phyloP scores from a whole-genome alignment of 64 coral and sea anemone species.

The Montipora sp. region DNA sequence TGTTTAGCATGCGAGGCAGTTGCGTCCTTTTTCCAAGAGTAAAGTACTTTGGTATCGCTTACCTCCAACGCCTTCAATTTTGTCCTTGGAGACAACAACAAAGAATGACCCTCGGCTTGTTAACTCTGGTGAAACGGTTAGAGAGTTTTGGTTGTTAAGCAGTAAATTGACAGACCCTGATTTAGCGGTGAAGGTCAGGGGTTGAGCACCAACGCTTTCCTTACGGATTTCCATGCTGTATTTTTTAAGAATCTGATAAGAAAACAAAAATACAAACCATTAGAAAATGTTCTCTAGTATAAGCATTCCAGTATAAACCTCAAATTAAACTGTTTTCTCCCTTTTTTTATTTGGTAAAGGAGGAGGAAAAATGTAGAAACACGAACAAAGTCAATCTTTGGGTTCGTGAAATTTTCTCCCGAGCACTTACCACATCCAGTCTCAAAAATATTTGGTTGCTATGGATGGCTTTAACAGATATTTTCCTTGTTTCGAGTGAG shows the following conservation, averaged over 20 bases:
- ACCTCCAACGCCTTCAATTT: constrained; percentile 24
- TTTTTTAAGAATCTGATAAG: constrained; percentile 56
- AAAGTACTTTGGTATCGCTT: not conserved
- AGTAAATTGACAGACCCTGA: constrained; percentile 35
- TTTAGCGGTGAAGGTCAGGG: constrained; percentile 60
- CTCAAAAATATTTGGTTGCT: no score
- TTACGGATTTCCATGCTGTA: constrained; percentile 56
- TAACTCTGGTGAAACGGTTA: constrained; percentile 60
- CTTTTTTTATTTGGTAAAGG: no score
- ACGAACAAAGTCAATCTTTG: no score
- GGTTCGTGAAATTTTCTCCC: no score
- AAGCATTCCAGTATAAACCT: no score
- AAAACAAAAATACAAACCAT: not conserved
- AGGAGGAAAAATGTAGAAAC: no score
- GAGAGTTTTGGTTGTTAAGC: constrained; percentile 68
- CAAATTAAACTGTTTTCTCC: no score
- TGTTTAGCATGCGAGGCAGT: no score
- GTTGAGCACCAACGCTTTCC: not conserved
- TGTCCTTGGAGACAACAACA: constrained; percentile 68
- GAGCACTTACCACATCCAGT: no score
- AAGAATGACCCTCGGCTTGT: constrained; percentile 54
- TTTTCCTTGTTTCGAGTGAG: no score
- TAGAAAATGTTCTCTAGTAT: not conserved
- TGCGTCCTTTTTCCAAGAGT: no score
- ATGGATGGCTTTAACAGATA: no score